phyloP scores from a whole-genome alignment of 2,113 vertebrate species.

The Cyrtonyx montezumae region DNA sequence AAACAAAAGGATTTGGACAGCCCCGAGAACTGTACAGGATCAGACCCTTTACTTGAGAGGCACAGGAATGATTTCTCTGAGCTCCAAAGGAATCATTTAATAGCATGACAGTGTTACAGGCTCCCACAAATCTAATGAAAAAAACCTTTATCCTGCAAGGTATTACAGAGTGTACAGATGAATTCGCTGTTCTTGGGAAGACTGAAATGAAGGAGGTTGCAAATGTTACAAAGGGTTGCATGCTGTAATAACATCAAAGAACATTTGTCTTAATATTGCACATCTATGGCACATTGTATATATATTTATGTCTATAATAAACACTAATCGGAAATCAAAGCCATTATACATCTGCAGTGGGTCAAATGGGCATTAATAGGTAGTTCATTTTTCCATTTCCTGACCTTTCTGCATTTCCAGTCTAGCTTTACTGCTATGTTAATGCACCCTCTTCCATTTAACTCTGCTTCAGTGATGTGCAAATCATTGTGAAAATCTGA shows the following conservation, averaged over 20 bases:
- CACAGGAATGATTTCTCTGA: neutral
- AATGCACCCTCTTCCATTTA: constrained; percentile 42
- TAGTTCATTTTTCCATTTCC: constrained; percentile 19
- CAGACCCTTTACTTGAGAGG: neutral
- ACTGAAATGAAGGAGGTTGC: neutral
- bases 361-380: constrained; percentile 4
- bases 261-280: neutral
- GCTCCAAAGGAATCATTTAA: neutral
- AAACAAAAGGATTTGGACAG: neutral
- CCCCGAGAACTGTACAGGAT: neutral
- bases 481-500: constrained; percentile 33
- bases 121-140: neutral
- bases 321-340: constrained; percentile 14
- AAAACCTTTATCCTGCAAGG: neutral
- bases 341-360: neutral
- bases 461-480: constrained; percentile 21
- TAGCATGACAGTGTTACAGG: neutral
- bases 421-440: neutral
- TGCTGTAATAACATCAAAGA: neutral
- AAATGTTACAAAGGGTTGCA: neutral
- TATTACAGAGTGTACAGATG: neutral
- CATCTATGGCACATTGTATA: neutral
- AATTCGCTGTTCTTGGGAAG: neutral
- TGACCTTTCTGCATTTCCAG: neutral
- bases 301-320: neutral